Evolutionary conservation across 2,797 vertebrate species (phyloP).

Genomic region (Melanotaenia parkinsoni): DNA sequence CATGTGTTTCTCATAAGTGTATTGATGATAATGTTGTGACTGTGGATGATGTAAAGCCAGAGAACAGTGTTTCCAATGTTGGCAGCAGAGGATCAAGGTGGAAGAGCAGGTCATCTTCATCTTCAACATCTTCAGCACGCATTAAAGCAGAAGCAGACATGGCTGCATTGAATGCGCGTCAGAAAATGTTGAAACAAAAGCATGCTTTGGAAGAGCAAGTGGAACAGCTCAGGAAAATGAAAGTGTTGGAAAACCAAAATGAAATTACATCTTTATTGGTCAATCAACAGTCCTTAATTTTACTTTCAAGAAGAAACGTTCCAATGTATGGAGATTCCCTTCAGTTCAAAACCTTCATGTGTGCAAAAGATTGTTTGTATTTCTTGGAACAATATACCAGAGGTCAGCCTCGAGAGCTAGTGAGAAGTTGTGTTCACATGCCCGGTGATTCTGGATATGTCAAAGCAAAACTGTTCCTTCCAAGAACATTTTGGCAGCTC

Average conservation of each 20-base stretch:
- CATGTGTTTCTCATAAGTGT: background rate
- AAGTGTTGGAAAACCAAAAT: slow-evolving; percentile 1
- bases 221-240: background rate
- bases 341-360: background rate
- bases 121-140: background rate
- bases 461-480: background rate
- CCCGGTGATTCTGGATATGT: background rate
- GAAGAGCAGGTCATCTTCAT: background rate
- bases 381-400: background rate
- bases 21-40: background rate
- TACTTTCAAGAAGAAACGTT: background rate
- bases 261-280: background rate
- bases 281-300: background rate
- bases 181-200: background rate
- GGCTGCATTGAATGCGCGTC: background rate
- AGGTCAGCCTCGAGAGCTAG: background rate
- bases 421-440: slow-evolving; percentile 1
- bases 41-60: background rate
- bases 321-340: background rate
- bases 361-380: background rate
- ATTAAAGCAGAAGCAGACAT: slow-evolving; percentile 6
- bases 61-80: slow-evolving; percentile 8
- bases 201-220: background rate
- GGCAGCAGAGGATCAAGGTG: background rate
- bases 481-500: no score